A percentile compares a stretch with the other conserved stretches of the same genome.
These are phyloP conservation scores for Automeris io DNA, from an alignment of 2,888 invertebrate species.

Conservation along the genomic window DNA sequence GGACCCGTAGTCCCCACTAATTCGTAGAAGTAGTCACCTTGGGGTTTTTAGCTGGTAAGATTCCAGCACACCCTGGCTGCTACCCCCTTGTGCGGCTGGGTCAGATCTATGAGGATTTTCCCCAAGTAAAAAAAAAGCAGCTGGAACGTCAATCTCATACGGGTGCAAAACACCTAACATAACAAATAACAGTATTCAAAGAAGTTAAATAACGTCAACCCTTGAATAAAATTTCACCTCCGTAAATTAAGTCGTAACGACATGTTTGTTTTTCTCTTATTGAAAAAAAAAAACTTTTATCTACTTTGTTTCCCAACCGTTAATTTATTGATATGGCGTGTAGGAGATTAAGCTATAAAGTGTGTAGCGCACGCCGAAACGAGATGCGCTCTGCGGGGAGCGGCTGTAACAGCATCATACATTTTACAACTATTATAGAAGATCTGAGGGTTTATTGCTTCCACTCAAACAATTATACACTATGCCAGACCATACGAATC, in stretches of 20 bases:
- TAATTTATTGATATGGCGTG: constrained; percentile 67
- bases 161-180: no score
- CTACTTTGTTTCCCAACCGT: constrained; percentile 46
- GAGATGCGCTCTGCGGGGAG: constrained; percentile 65
- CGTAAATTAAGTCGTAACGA: constrained; percentile 11
- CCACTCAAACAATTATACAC: constrained; percentile 26
- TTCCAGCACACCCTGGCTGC: no score
- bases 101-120: no score
- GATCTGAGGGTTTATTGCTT: constrained; percentile 34
- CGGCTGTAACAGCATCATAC: constrained; percentile 45
- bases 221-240: constrained; percentile 5
- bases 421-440: constrained; percentile 60
- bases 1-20: no score
- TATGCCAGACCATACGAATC: constrained; percentile 25
- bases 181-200: no score
- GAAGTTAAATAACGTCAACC: constrained; percentile 3
- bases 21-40: no score
- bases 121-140: no score
- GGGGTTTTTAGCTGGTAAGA: no score
- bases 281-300: constrained; percentile 23
- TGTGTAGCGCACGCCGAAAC: constrained; percentile 35
- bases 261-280: constrained; percentile 17
- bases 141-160: no score
- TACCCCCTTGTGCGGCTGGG: no score
- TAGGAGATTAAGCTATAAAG: constrained; percentile 73